Evolutionary conservation across 2,113 vertebrate species (phyloP), one percentile per base, ranked within the genome.

Genomic region (Entelurus aequoreus): DNA sequence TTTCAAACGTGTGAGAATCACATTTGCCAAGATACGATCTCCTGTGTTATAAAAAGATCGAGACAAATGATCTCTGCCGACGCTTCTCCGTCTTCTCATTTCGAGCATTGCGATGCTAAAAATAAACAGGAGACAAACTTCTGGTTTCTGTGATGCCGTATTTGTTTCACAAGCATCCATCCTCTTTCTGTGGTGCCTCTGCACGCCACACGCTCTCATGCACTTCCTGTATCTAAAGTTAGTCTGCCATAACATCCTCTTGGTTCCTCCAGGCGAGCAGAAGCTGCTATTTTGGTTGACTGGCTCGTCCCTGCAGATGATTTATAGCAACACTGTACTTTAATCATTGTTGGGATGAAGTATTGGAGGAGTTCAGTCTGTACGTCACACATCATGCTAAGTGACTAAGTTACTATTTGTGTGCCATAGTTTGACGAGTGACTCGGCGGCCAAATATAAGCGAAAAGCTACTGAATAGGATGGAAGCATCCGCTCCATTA

Each of bases 161-260:
- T 79, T 77, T 7, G 72, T 84, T 87, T 87, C 87, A 84, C 80
- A 86, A 81, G 76, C 78, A 81, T 68, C 55, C 82, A 75, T 87
- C 78, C 82, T 78, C 87, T 82, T 84, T 84, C 72, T 85, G 61
- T 61, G 65, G 16, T 78, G 63, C 69, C 66, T 69, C 71, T 80
- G 79, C 77, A 81, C 38, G 69, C 63, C 50, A 70, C 63, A 58
- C 63, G 63, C 58, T 62, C 46, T 44, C 38, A 44, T 28, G 44
- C 21, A 37, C 83, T 88, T 89, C 89, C 87, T 88, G 80, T 85
- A 86, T 86, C 86, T 89, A 88, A 86, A 89, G 81, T 88, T 88
- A 88, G 85, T 74, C 78, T 78, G 66, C 85, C 84, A 84, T 85
- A 83, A 83, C 86, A 87, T 88, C 86, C 85, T 88, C 77, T 85